Evolutionary conservation across 2,888 invertebrate species (phyloP), one percentile per base, ranked within the genome.

Genomic region (Serripes groenlandicus): DNA sequence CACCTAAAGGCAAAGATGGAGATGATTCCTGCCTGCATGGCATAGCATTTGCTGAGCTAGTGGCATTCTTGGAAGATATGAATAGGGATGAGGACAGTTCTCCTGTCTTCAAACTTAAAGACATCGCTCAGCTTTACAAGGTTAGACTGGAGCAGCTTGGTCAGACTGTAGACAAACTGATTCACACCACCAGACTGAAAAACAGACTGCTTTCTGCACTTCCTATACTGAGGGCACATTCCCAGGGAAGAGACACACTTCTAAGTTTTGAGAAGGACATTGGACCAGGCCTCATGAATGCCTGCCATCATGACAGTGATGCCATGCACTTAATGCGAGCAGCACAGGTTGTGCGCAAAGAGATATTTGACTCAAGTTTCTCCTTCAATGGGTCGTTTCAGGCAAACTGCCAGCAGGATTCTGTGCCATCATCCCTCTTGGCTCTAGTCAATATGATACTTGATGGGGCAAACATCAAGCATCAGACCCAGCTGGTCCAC

Each of bases 21-120:
- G 11, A 42, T 42, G 9, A 9, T 18, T 42, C 42, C 18, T 11
- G 9, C 11, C 15, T 15, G 9, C 37, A 69, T 18, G 42, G 69
- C 42, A 69, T 69, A 18, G 69, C 69, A 23, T 26, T 69, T n/a
- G 69, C 69, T n/a, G 69, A 69, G 32, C 69, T 69, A 4, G 23
- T 69, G 5, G 35, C 49, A 21, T 69, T n/a, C 69, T 37, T 69
- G 4, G 69, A 69, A 26, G 69, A 69, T 21, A 15, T 26, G 5
- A 35, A 23, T n/a, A 42, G 5, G 4, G 35, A 34, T 37, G 5
- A 34, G 42, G 26, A 69, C 26, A 34, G 23, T 23, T 35, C 69
- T 23, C 42, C 69, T 37, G 69, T 69, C 23, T 69, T 69, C 37
- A 37, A 69, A 37, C 35, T 69, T 21, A 23, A 11, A 37, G 42